Base-by-base conservation (phyloP, 2,797 vertebrate species). In the Astyanax mexicanus region DNA sequence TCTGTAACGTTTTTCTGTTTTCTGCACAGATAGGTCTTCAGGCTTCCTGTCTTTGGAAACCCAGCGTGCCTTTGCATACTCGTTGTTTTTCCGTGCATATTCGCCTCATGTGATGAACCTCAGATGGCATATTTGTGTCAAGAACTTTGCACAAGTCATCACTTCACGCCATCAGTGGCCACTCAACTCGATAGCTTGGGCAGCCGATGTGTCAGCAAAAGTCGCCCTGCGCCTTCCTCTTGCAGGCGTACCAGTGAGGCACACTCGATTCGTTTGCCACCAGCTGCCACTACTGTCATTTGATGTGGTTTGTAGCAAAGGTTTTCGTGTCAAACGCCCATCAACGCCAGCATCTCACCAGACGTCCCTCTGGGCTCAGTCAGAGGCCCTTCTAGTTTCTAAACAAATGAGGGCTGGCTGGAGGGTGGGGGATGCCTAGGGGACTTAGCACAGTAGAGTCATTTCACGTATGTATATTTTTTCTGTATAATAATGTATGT, bases 21-120 rank as follows among this genome's bases (percentile, higher is more conserved):
- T 72, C 47, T 78, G 75, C 75, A n/a, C n/a, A n/a, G n/a, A 72
- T 61, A 25, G 65, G 47, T 57, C 62, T 70, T 72, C 29, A 32
- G 32, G 66, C 71, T 81, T 83, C 79, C 79, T 83, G 79, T 71
- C 29, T 25, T 23, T 73, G 38, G 38, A 19, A 51, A 76, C 45
- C 35, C 17, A 4, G 0, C 45, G 57, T 44, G 44, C n/a, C n/a
- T n/a, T n/a, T n/a, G n/a, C n/a, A n/a, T n/a, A n/a, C 71, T 8
- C 1, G 55, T 73, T 76, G 52, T 72, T 51, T 72, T 32, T 32
- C 2, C 5, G 29, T 58, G 15, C n/a, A 51, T 47, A 64, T 60
- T 52, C 40, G 19, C 42, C 42, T 66, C 49, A 49, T 66, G 69
- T 27, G 51, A 54, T 71, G 3, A 0, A n/a, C 44, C 32, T 69